Conservation (phyloP, 2,113 vertebrate species). For the Zosterops lateralis region DNA sequence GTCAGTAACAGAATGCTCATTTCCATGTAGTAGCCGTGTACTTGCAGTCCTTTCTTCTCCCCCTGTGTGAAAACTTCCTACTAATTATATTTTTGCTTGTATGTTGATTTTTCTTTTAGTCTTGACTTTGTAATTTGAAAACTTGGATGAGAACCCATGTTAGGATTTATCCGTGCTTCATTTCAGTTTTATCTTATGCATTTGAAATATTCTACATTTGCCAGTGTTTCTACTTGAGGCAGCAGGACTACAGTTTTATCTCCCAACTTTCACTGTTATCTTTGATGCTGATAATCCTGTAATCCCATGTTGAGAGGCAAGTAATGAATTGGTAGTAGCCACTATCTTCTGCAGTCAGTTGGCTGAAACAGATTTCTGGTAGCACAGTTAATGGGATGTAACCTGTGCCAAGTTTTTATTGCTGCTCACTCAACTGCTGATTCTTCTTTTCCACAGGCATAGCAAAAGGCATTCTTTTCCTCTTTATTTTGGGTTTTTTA, state of each 20-base stretch:
- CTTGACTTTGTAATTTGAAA: background rate
- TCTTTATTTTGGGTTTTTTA: background rate
- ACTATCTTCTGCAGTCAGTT: slow-evolving; percentile 34
- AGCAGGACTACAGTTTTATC: background rate
- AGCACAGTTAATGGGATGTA: slow-evolving; percentile 26
- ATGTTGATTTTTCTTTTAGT: background rate
- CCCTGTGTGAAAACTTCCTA: background rate
- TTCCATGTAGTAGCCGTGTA: background rate
- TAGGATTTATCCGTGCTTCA: background rate
- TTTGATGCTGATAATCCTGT: slow-evolving; percentile 44
- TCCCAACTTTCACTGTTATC: background rate
- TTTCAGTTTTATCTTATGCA: background rate
- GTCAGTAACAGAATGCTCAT: background rate
- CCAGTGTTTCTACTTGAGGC: background rate
- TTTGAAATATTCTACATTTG: background rate
- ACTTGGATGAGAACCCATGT: background rate
- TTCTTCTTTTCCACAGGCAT: background rate
- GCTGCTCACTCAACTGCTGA: slow-evolving; percentile 42
- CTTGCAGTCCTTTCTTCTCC: background rate
- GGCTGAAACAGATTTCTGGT: slow-evolving; percentile 38
- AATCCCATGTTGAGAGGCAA: slow-evolving; percentile 46
- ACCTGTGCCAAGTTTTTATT: slow-evolving; percentile 57
- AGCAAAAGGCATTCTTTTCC: background rate
- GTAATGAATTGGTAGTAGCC: slow-evolving; percentile 43
- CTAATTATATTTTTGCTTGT: background rate